Conservation (phyloP, 2,888 invertebrate genomes). For the Drosophila mercatorum region DNA sequence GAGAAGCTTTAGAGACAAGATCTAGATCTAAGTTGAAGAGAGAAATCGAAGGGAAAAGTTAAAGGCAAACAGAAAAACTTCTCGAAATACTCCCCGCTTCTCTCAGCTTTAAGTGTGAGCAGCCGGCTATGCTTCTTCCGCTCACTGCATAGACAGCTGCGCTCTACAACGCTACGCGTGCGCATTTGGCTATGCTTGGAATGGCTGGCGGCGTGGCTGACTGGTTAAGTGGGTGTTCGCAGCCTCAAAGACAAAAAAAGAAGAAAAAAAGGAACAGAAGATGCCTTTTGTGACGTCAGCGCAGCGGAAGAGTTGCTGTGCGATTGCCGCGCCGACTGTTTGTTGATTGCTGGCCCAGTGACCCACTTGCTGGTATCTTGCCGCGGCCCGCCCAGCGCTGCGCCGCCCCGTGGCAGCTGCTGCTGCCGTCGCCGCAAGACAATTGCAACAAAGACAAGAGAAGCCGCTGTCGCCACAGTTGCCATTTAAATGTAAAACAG, state of each 20-base stretch:
- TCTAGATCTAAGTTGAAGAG: not conserved
- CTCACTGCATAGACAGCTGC: not conserved
- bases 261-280: not conserved
- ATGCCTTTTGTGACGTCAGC: conserved; percentile 53
- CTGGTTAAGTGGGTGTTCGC: not conserved
- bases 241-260: not conserved
- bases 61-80: no score
- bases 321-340: conserved; percentile 48
- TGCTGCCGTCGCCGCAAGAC: conserved; percentile 53
- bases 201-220: no score
- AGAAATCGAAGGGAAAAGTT: not conserved
- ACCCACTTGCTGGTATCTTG: conserved; percentile 62
- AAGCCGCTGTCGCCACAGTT: conserved; percentile 62
- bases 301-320: conserved; percentile 52
- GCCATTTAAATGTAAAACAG: conserved; percentile 72
- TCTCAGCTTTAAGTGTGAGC: not conserved
- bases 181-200: not conserved
- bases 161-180: conserved; percentile 10
- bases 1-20: no score
- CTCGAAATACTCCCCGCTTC: no score
- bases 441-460: conserved; percentile 61
- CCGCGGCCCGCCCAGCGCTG: not conserved
- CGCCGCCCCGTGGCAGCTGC: conserved; percentile 5
- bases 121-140: not conserved
- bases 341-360: conserved; percentile 71